phyloP scores from a whole-genome alignment of 2,888 invertebrate genomes.

The Lamellibrachia satsuma region DNA sequence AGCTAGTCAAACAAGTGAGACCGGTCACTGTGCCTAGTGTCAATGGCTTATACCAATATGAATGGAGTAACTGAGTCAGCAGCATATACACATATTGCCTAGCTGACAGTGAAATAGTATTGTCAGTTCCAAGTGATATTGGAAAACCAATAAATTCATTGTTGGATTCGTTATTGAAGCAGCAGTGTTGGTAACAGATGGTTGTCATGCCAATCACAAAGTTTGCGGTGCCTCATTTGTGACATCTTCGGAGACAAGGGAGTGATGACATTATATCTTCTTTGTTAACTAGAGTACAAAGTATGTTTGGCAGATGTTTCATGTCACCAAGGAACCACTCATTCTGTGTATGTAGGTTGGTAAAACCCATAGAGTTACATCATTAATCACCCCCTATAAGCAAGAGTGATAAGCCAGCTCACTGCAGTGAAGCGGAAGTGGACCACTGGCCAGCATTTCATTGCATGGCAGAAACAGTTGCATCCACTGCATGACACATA shows the following conservation, averaged over 20 bases:
- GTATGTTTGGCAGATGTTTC: no score
- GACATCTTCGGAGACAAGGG: not conserved
- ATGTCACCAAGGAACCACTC: no score
- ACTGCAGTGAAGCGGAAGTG: no score
- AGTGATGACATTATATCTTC: not conserved
- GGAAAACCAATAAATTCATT: not conserved
- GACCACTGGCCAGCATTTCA: no score
- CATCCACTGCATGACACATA: no score
- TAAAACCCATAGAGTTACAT: no score
- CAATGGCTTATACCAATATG: not conserved
- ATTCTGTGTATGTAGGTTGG: no score
- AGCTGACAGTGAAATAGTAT: conserved; percentile 12
- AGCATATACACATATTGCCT: not conserved
- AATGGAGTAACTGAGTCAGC: not conserved
- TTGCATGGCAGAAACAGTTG: no score
- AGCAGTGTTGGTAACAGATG: no score
- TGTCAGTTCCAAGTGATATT: not conserved
- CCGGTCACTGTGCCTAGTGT: not conserved
- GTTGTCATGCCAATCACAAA: not conserved
- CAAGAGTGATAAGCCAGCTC: no score
- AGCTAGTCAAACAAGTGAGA: not conserved
- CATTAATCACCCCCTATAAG: no score
- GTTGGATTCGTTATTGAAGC: not conserved
- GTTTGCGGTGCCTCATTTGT: not conserved
- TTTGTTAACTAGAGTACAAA: not conserved